Percentiles rank a stretch among this genome's conserved stretches.
phyloP scores from a whole-genome alignment of 2,888 invertebrate species.

The Eupithecia tripunctaria region DNA sequence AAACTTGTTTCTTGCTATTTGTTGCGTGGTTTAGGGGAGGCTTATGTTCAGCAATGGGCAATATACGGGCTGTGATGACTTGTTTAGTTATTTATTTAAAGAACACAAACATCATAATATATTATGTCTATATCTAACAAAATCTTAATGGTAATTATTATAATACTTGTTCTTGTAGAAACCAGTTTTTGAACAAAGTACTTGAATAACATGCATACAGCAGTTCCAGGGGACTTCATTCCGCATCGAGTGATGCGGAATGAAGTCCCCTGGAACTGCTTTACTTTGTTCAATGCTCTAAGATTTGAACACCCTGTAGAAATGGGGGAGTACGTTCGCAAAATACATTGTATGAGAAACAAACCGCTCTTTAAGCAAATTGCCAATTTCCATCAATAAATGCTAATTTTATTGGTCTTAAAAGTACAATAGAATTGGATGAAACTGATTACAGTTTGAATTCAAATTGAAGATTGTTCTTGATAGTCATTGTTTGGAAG shows the following conservation, averaged over 20 bases:
- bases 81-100: too few species aligned
- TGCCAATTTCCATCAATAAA: slow-evolving; percentile 29
- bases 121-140: too few species aligned
- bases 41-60: too few species aligned
- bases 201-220: neutral
- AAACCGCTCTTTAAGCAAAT: slow-evolving; percentile 27
- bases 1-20: neutral
- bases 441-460: slow-evolving; percentile 13
- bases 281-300: neutral
- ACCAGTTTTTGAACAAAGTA: neutral
- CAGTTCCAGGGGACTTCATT: neutral
- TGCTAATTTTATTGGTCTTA: slow-evolving; percentile 22
- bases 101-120: too few species aligned
- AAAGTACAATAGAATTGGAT: slow-evolving; percentile 27
- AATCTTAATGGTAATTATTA: too few species aligned
- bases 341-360: slow-evolving; percentile 40
- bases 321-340: slow-evolving; percentile 14
- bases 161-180: neutral
- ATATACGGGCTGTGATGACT: neutral
- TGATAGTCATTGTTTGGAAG: neutral
- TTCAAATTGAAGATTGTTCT: neutral
- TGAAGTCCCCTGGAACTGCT: neutral
- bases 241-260: neutral
- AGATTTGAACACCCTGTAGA: neutral
- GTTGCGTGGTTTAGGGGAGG: too few species aligned